phyloP scores from a whole-genome alignment of 2,888 invertebrate genomes.

The Micoletzkya japonica region DNA sequence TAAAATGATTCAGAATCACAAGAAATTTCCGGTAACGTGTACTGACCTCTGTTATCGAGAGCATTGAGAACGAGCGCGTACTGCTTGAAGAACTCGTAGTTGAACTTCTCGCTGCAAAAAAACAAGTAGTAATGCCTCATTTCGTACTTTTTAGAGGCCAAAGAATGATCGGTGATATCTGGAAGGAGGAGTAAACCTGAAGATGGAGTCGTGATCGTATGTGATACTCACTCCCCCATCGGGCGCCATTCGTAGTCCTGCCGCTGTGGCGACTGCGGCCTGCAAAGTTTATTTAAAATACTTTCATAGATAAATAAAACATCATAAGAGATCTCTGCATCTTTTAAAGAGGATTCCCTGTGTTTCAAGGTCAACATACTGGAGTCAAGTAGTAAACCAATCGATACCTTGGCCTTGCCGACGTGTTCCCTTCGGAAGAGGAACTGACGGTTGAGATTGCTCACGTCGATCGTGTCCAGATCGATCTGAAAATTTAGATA shows the following conservation, averaged over 20 bases:
- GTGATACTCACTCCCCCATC: conserved; percentile 70
- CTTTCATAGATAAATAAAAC: not conserved
- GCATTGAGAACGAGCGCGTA: conserved; percentile 93
- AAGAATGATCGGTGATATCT: too few relatives aligned
- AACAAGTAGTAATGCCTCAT: not conserved
- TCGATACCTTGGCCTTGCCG: conserved; percentile 83
- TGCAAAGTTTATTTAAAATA: conserved; percentile 65
- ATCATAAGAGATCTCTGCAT: not conserved
- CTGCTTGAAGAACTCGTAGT: conserved; percentile 85
- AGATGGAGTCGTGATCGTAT: conserved; percentile 81
- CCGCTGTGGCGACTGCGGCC: conserved; percentile 68
- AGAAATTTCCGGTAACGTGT: not conserved
- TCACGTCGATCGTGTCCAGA: conserved; percentile 97
- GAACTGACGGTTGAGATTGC: conserved; percentile 97
- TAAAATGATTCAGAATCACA: not conserved
- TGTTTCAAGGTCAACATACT: conserved; percentile 78
- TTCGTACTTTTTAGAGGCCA: too few relatives aligned
- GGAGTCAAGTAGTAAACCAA: conserved; percentile 23
- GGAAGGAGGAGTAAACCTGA: conserved; percentile 28
- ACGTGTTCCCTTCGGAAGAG: conserved; percentile 98
- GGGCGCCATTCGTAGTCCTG: conserved; percentile 47
- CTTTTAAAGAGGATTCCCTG: conserved; percentile 77
- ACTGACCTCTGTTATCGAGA: conserved; percentile 80
- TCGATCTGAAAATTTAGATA: conserved; percentile 83
- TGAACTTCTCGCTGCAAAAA: conserved; percentile 70